phyloP scores from a whole-genome alignment of 2,888 invertebrate genomes.

The Resseliella maxima region DNA sequence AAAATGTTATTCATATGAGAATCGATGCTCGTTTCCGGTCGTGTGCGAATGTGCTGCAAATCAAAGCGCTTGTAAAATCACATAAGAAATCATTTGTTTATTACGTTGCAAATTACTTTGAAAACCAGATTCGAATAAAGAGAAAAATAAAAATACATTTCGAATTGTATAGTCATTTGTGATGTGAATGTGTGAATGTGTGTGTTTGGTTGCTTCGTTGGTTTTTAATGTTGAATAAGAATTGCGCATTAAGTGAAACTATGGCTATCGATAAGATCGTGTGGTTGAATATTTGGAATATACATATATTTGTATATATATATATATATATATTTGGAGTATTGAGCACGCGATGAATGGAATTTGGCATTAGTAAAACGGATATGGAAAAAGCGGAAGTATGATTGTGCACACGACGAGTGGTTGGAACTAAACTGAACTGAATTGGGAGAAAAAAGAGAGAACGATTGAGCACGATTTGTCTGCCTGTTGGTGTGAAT shows the following conservation, averaged over 20 bases:
- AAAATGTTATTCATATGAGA: not conserved
- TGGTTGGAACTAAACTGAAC: no score
- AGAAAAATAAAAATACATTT: not conserved
- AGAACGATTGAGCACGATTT: not conserved
- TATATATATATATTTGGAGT: not conserved
- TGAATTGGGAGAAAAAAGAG: not conserved
- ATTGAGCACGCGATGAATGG: constrained; percentile 17
- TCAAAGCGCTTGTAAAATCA: not conserved
- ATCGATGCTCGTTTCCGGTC: not conserved
- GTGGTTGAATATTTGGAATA: no score
- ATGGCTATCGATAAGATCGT: not conserved
- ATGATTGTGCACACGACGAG: constrained; percentile 33
- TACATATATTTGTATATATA: no score
- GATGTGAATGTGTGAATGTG: no score
- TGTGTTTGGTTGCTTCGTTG: no score
- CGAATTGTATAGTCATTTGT: not conserved
- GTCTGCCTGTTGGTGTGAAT: not conserved
- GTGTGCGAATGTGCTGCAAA: not conserved
- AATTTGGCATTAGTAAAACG: constrained; percentile 42
- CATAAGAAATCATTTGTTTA: constrained; percentile 50
- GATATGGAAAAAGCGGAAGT: constrained; percentile 8
- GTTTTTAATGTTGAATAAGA: not conserved
- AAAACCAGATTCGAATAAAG: not conserved
- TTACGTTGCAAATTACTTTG: constrained; percentile 29
- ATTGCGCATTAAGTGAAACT: not conserved